Base-by-base conservation (phyloP, 2,888 invertebrate genomes). In the Sphaeridia pumilis region DNA sequence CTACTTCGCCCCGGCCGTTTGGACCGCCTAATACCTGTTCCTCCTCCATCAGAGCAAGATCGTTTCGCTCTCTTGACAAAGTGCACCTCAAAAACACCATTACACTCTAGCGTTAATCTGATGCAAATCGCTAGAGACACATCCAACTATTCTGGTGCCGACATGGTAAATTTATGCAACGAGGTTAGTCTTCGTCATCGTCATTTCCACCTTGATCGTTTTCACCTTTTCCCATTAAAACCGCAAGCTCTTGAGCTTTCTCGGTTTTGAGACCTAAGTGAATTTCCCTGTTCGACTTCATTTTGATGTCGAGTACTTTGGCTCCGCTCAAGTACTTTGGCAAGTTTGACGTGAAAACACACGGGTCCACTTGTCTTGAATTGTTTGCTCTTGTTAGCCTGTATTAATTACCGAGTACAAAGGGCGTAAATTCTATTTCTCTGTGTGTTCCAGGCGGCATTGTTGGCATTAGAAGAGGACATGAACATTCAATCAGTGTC, bases 1-100 rank as follows among this genome's bases (percentile, higher is more conserved):
- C 67, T 81, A 7, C 67, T 80, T 46, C 70, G 81, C 49, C 81
- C 81, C 0, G 81, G 81, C 1, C 70, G 81, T 54, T 75, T 81
- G 65, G 81, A 81, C 65, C 74, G 74, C 58, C 68, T 79, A 14
- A 72, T 81, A 42, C 76, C 76, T 66, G 76, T 81, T 1, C 77
- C 78, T 10, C 76, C 78, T 1, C 80, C 81, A 1, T 75, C 78
- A 67, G 46, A 60, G 31, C 52, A 69, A 42, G 76, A 76, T n/a
- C 70, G 76, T 34, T 56, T 70, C 3, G 70, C 71, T 1, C 74
- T 80, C 47, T 67, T 81, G 0, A 60, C 69, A 21, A 68, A 75
- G 2, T 68, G 74, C 22, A 70, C 73, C 2, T 60, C 64, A 17
- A 69, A 68, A n/a, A 59, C 74, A 70, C 75, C 76, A 1, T 67